Evolutionary conservation across 2,113 vertebrate genomes (phyloP), one percentile per base, ranked within the genome.

Genomic region (Alces alces): DNA sequence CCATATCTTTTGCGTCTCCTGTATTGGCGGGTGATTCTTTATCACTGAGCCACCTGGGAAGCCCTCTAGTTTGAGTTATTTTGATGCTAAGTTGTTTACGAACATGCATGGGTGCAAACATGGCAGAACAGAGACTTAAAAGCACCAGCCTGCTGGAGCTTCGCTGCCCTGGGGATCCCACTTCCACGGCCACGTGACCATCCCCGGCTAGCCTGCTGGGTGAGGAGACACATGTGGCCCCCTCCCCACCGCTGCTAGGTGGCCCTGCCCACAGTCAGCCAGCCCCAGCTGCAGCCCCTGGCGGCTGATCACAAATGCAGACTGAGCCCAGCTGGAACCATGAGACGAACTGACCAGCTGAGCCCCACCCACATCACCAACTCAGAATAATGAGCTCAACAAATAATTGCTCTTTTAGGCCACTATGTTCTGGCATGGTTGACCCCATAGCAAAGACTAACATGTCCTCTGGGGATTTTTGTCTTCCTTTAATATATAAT

Each of bases 181-280:
- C 25, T 27, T 0, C 39, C 23, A 52, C 7, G 2, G 47, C 11
- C 19, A 0, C 1, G 11, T 12, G 79, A 17, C 27, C 3, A 43
- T n/a, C 16, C 5, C 28, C 1, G n/a, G 57, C 28, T n/a, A 33
- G 16, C 47, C 47, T 16, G 54, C 54, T 36, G 15, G 21, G 2
- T 36, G 13, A 28, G 13, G 39, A 83, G 39, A 21, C 2, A 7
- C 54, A 21, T 0, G 2, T 13, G 45, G 39, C 52, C 30, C 1
- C 66, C 8, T 4, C 21, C 30, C 30, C 33, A 0, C 33, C 2
- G 4, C 30, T 52, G 78, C 47, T 50, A n/a, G 30, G 33, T 52
- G 19, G 1, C 16, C 16, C 61, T 45, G n/a, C 43, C 4, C 17
- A 13, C 25, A 60, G 36, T 43, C 61, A n/a, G 23, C n/a, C 39